Evolutionary conservation across 2,888 invertebrate genomes (phyloP), one percentile per base, ranked within the genome.

Genomic region (Amiota mariae): DNA sequence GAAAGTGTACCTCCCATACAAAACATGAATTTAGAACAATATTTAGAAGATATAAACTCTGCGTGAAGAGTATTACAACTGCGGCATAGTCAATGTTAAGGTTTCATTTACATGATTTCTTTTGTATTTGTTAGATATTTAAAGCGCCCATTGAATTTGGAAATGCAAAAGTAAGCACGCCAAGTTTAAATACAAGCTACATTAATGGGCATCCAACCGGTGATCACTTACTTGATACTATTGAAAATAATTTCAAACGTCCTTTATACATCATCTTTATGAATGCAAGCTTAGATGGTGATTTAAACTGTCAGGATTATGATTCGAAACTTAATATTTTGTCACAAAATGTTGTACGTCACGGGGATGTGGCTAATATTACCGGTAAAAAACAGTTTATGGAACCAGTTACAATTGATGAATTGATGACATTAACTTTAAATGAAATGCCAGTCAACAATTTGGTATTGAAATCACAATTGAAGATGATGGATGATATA

Each of bases 341-440:
- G 1, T 72, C 84, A 8, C 67, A 63, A 20, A 82, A 85, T 51
- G 81, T 82, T 18, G 81, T 89, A 73, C 84, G 78, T 57, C 79
- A 70, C 1, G 87, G 87, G 0, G 84, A 87, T 13, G 73, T 74
- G 13, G 77, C 81, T 0, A 79, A 74, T 13, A 78, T 89, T 20
- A 85, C 80, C 0, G 88, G 88, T 0, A 20, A 71, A 36, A 89
- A 88, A 49, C 67, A 48, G 0, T 89, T 88, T 48, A 74, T 74
- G 47, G 84, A 79, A 2, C 80, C 79, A 0, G 36, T 89, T 0
- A 73, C 59, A 0, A 73, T 83, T 0, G 80, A 82, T 47, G 36
- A 76, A 1, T 72, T 85, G 1, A 73, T 74, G 61, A 77, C 78
- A 3, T 11, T 36, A 0, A 2, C 47, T 3, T 61, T 89, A 0